Conservation (phyloP, 64 coral and sea anemone genomes). For the Anthopleura sola region DNA sequence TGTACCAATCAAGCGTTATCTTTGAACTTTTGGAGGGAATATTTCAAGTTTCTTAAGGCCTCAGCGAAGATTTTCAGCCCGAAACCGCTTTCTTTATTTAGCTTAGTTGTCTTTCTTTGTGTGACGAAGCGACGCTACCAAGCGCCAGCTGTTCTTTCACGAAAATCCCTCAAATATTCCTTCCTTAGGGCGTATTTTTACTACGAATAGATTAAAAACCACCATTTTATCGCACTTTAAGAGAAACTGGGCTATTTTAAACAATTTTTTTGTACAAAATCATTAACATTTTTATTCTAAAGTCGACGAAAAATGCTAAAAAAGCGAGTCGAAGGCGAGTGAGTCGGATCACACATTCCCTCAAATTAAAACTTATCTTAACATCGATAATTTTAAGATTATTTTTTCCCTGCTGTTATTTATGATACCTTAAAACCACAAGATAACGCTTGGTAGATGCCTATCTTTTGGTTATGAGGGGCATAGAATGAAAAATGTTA, state of each 20-base stretch:
- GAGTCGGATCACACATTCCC: not conserved
- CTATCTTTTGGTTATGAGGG: not conserved
- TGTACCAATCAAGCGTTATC: conserved; percentile 22
- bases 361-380: too few species aligned
- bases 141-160: not conserved
- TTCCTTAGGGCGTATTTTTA: not conserved
- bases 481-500: not conserved
- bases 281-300: not conserved
- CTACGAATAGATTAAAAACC: not conserved
- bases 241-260: not conserved
- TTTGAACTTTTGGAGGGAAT: conserved; percentile 36
- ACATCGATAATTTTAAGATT: not conserved
- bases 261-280: not conserved
- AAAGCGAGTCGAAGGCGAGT: too few species aligned
- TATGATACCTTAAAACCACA: not conserved
- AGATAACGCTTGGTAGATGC: conserved; percentile 4
- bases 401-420: not conserved
- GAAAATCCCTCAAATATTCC: not conserved
- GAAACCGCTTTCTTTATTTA: not conserved
- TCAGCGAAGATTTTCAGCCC: not conserved
- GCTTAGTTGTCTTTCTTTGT: conserved; percentile 15
- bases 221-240: not conserved
- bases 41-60: not conserved
- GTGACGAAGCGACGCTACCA: not conserved
- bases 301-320: not conserved